Conservation (phyloP, 2,888 invertebrate species). For the Idaea biselata region DNA sequence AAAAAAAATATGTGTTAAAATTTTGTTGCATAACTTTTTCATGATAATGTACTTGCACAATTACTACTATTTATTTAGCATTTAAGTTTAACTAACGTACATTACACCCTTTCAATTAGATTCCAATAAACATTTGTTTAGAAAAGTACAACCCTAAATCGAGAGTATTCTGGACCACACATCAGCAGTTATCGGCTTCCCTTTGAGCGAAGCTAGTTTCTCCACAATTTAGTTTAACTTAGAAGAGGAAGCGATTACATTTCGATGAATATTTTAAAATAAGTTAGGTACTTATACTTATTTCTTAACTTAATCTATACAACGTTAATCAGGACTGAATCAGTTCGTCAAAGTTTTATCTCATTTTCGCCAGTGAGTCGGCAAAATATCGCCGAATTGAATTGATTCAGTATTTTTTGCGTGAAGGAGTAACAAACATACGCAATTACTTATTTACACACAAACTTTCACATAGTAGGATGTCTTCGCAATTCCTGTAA, state of each 20-base stretch:
- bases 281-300: neutral
- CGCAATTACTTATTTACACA: neutral
- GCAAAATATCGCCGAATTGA: too few relatives aligned
- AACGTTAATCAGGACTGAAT: too few relatives aligned
- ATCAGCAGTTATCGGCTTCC: constrained; percentile 36
- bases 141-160: constrained; percentile 2
- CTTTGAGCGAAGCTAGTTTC: constrained; percentile 41
- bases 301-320: neutral
- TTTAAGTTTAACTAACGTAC: neutral
- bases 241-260: constrained; percentile 21
- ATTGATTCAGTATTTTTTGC: too few relatives aligned
- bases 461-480: too few relatives aligned
- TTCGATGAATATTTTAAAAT: neutral
- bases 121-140: neutral
- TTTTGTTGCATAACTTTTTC: neutral
- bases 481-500: neutral
- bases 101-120: neutral
- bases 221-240: constrained; percentile 24
- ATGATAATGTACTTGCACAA: neutral
- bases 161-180: constrained; percentile 46
- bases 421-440: too few relatives aligned
- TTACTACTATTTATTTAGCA: neutral
- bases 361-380: too few relatives aligned
- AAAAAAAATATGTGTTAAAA: too few relatives aligned
- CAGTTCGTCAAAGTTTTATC: too few relatives aligned